Conservation (phyloP, 2,797 vertebrate genomes). For the Prionace glauca region DNA sequence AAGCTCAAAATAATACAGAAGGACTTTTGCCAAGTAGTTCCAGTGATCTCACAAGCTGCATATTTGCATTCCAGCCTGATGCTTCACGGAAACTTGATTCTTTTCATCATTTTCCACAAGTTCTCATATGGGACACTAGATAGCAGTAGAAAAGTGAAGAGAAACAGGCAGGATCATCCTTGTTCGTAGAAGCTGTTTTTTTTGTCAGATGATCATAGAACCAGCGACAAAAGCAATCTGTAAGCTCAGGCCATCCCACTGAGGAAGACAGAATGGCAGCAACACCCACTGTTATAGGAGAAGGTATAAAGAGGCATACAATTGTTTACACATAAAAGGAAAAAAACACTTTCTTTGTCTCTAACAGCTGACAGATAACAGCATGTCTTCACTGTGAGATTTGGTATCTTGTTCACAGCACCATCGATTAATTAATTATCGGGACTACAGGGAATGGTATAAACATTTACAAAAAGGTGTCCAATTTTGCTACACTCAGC, state of each 20-base stretch:
- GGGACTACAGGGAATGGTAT: background rate
- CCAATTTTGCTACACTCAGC: background rate
- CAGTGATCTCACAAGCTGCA: background rate
- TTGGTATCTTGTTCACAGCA: background rate
- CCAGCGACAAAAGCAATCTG: background rate
- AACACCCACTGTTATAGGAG: background rate
- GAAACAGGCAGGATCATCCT: background rate
- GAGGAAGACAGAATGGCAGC: background rate
- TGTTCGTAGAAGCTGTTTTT: background rate
- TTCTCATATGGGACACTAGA: background rate
- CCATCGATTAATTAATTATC: background rate
- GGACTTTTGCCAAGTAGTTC: background rate
- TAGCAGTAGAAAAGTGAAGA: conserved; percentile 17
- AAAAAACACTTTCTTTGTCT: background rate
- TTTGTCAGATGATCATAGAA: background rate
- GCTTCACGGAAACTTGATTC: background rate
- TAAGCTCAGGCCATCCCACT: background rate
- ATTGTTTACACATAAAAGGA: background rate
- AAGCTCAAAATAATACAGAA: background rate
- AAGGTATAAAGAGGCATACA: background rate
- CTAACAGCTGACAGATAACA: background rate
- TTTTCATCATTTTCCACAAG: background rate
- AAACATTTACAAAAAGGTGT: background rate
- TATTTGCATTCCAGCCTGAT: background rate
- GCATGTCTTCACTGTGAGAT: background rate